Conservation (phyloP, 2,797 vertebrate genomes). For the Anas flavirostris region DNA sequence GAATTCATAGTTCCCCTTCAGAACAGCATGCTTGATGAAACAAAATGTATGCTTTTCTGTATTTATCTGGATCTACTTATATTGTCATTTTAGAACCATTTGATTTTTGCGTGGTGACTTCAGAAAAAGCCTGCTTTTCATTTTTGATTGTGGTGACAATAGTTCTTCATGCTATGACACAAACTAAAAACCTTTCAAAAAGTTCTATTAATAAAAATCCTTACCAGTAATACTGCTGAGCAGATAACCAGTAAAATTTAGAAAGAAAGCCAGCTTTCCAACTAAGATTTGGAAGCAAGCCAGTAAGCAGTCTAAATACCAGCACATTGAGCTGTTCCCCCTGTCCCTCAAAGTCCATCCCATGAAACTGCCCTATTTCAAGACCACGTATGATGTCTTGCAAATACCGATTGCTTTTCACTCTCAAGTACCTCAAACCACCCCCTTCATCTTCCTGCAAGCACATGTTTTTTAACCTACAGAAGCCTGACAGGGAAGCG, state of each 20-base stretch:
- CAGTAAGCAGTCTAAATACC: neutral
- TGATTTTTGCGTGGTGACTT: neutral
- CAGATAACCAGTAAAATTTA: neutral
- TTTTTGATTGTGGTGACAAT: neutral
- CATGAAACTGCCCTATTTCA: neutral
- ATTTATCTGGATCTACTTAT: neutral
- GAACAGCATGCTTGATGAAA: neutral
- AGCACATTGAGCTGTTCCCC: neutral
- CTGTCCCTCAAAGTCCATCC: neutral
- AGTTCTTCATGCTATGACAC: neutral
- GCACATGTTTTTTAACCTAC: neutral
- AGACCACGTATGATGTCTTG: neutral
- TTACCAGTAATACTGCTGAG: neutral
- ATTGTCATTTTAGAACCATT: neutral
- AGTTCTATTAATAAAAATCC: neutral
- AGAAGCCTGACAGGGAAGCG: neutral
- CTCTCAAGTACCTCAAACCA: neutral
- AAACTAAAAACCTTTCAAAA: neutral
- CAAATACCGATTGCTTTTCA: neutral
- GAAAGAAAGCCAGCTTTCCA: neutral
- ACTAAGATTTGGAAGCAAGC: neutral
- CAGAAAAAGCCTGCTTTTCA: neutral
- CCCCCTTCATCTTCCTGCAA: neutral
- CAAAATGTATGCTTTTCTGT: neutral
- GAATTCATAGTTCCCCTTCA: neutral